Evolutionary conservation across 2,113 vertebrate genomes (phyloP).

Genomic region (Protobothrops mucrosquamatus): DNA sequence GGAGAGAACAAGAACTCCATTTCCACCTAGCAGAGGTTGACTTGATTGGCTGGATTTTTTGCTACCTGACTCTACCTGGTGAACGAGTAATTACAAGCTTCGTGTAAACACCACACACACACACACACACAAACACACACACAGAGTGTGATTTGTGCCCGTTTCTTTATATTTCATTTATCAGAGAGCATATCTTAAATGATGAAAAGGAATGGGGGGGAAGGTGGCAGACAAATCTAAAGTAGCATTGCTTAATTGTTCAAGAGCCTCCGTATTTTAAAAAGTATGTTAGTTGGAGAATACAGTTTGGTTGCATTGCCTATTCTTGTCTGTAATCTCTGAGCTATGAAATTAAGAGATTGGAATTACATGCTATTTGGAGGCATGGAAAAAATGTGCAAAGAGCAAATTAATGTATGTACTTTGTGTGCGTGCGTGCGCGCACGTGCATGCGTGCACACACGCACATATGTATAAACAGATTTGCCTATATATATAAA

Average conservation of each 20-base stretch:
- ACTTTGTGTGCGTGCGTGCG: neutral
- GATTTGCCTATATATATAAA: slow-evolving; percentile 18
- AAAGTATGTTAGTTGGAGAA: slow-evolving; percentile 14
- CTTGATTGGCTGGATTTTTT: neutral
- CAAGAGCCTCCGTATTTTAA: slow-evolving; percentile 23
- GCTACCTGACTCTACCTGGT: neutral
- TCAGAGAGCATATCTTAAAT: neutral
- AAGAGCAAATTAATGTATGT: slow-evolving; percentile 46
- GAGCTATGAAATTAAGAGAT: slow-evolving; percentile 38
- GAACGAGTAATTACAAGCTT: neutral
- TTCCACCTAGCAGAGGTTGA: neutral
- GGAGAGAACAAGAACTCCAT: neutral
- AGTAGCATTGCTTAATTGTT: slow-evolving; percentile 11
- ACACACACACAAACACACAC: neutral
- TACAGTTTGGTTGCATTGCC: slow-evolving; percentile 26
- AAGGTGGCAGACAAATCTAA: neutral
- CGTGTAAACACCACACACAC: neutral
- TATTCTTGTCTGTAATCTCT: slow-evolving; percentile 26
- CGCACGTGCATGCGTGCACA: neutral
- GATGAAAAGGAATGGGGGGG: neutral
- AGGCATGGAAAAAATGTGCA: slow-evolving; percentile 33
- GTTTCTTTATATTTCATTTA: neutral
- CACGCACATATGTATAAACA: neutral
- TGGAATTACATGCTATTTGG: neutral
- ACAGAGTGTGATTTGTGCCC: neutral